Evolutionary conservation across 2,797 vertebrate genomes (phyloP).

Genomic region (Chiroxiphia lanceolata): DNA sequence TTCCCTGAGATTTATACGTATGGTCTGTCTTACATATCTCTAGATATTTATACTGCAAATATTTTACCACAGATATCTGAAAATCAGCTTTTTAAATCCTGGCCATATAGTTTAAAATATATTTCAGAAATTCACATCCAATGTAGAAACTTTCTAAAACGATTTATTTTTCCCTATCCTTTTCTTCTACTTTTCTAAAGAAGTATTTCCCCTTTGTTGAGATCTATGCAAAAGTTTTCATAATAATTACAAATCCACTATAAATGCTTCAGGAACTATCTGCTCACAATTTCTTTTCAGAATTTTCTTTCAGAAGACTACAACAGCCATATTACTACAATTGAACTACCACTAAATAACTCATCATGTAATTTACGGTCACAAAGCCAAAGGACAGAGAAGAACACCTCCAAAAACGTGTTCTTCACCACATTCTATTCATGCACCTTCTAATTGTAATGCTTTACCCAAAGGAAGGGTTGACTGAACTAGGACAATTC

Average conservation of each 20-base stretch:
- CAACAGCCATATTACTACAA: not conserved
- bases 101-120: not conserved
- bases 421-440: not conserved
- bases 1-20: not conserved
- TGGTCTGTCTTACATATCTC: not conserved
- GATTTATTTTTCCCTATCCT: not conserved
- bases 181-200: not conserved
- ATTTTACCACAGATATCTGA: not conserved
- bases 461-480: not conserved
- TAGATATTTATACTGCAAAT: not conserved
- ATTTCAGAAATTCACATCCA: not conserved
- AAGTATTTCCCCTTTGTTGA: not conserved
- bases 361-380: not conserved
- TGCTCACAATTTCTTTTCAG: not conserved
- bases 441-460: not conserved
- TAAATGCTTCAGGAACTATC: not conserved
- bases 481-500: not conserved
- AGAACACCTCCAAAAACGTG: not conserved
- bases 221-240: not conserved
- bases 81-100: not conserved
- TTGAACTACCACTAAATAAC: not conserved
- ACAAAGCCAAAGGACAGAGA: not conserved
- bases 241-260: not conserved
- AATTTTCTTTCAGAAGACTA: not conserved
- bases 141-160: not conserved